Conservation (phyloP, 2,888 invertebrate genomes). For the Apeira syringaria region DNA sequence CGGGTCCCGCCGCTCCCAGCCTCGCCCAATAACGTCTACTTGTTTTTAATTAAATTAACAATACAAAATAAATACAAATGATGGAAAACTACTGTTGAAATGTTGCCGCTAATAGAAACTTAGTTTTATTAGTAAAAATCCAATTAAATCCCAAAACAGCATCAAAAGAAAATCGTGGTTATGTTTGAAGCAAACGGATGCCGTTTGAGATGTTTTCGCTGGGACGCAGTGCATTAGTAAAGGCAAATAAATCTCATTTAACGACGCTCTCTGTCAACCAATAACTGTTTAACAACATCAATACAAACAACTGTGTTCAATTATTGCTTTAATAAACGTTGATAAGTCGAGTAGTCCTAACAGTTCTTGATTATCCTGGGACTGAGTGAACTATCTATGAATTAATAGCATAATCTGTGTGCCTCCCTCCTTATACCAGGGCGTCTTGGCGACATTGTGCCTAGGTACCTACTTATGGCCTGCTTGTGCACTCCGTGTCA, state of each 20-base stretch:
- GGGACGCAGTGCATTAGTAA: slow-evolving; percentile 34
- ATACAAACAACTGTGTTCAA: slow-evolving; percentile 26
- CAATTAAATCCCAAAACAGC: slow-evolving; percentile 8
- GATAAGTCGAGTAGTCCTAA: slow-evolving; percentile 29
- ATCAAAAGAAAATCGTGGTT: slow-evolving; percentile 17
- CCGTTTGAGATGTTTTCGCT: no score
- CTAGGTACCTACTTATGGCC: slow-evolving; percentile 32
- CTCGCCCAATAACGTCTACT: slow-evolving; percentile 23
- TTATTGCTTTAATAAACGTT: slow-evolving; percentile 31
- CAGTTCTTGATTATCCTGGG: slow-evolving; percentile 31
- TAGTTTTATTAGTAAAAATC: neutral
- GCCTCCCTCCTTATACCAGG: slow-evolving; percentile 26
- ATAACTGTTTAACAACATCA: slow-evolving; percentile 21
- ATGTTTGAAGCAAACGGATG: slow-evolving; percentile 42
- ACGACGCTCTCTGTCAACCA: slow-evolving; percentile 28
- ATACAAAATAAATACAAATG: slow-evolving; percentile 1
- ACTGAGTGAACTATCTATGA: slow-evolving; percentile 33
- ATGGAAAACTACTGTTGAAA: neutral
- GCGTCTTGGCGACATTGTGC: slow-evolving; percentile 28
- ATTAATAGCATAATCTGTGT: slow-evolving; percentile 34
- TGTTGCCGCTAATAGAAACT: neutral
- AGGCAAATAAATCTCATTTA: slow-evolving; percentile 39
- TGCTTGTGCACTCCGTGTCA: slow-evolving; percentile 34
- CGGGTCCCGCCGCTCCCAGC: slow-evolving; percentile 54
- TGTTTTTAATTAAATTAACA: slow-evolving; percentile 13